Percentiles rank a stretch among this genome's conserved stretches.
These are phyloP conservation scores for Aplysia californica DNA, from an alignment of 1,140 invertebrate genomes.

Conservation along the genomic window DNA sequence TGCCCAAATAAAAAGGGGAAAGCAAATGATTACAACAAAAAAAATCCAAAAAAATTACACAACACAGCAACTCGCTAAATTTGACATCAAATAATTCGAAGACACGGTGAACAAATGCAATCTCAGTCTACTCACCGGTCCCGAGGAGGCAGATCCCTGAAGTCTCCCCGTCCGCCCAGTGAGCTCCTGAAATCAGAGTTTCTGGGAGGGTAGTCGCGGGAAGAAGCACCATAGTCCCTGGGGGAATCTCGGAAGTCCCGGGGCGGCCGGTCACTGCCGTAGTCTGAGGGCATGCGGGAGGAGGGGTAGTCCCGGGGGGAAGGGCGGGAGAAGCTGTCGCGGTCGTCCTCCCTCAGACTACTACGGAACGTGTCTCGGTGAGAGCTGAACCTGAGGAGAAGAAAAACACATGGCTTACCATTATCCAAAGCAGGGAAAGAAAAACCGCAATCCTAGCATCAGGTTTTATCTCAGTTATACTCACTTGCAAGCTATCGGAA, in stretches of 20 bases:
- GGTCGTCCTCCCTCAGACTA: conserved; percentile 17
- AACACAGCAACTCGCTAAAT: not conserved
- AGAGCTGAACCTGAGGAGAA: not conserved
- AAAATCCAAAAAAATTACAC: not conserved
- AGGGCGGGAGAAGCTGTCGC: not conserved
- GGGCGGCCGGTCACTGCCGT: not conserved
- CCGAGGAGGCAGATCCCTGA: conserved; percentile 1
- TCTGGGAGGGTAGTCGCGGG: conserved; percentile 4
- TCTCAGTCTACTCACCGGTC: not conserved
- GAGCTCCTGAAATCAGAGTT: too few species aligned
- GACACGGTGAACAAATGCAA: not conserved
- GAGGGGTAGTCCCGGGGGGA: not conserved
- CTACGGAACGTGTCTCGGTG: not conserved
- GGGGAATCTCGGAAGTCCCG: conserved; percentile 11
- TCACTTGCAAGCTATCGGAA: too few species aligned
- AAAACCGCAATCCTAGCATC: not conserved
- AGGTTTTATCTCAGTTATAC: not conserved
- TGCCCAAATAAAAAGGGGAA: not conserved
- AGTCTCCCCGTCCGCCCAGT: not conserved
- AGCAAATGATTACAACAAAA: not conserved
- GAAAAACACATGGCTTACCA: not conserved
- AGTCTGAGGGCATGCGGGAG: not conserved
- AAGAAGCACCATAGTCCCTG: conserved; percentile 6
- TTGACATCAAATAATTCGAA: not conserved
- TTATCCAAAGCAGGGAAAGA: not conserved